Evolutionary conservation across 2,888 invertebrate species (phyloP).

Genomic region (Chymomyza caudatula): DNA sequence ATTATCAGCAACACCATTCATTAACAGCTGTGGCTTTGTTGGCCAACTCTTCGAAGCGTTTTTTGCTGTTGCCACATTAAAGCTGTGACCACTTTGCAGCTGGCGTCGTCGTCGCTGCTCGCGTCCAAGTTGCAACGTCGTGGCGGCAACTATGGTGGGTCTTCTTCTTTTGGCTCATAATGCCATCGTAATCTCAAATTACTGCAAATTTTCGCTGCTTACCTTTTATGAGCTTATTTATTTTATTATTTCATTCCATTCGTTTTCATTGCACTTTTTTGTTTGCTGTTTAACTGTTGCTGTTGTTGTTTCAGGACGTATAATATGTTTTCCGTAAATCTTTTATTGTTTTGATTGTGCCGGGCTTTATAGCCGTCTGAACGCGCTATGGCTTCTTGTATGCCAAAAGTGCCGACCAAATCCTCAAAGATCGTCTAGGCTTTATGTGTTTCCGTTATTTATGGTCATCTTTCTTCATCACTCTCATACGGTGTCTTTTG

Average conservation of each 20-base stretch:
- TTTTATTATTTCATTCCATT: constrained; percentile 54
- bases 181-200: constrained; percentile 64
- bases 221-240: constrained; percentile 47
- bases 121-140: not conserved
- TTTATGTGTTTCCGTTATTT: constrained; percentile 1
- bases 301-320: constrained; percentile 3
- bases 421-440: not conserved
- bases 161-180: constrained; percentile 34
- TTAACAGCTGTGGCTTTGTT: constrained; percentile 58
- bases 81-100: constrained; percentile 7
- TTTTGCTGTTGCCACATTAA: constrained; percentile 52
- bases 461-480: not conserved
- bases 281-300: constrained; percentile 6
- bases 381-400: constrained; percentile 47
- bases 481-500: not conserved
- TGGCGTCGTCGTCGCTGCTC: not conserved
- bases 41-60: constrained; percentile 8
- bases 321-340: constrained; percentile 36
- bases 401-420: constrained; percentile 8
- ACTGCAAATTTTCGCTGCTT: constrained; percentile 59
- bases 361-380: constrained; percentile 60
- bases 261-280: constrained; percentile 23
- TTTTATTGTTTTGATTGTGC: constrained; percentile 59
- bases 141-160: not conserved
- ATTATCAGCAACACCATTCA: constrained; percentile 65